A percentile compares a stretch with the other conserved stretches of the same genome.
These are phyloP conservation scores for Ypsolopha scabrella DNA, from an alignment of 2,888 invertebrate species.

Conservation along the genomic window DNA sequence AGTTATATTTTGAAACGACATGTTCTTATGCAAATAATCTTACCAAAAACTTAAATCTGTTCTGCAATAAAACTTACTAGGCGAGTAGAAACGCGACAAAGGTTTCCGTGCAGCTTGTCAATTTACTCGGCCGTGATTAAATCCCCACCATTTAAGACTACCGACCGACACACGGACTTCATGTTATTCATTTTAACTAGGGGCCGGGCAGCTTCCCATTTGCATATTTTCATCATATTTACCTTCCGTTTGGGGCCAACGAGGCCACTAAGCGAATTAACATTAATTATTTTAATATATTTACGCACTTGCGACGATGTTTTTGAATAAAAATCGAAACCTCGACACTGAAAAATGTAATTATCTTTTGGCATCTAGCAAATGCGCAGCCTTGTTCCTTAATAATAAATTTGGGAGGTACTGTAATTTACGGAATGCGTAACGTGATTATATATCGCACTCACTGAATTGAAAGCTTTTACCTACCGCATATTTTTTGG, in stretches of 20 bases:
- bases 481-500: too few relatives aligned
- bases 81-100: neutral
- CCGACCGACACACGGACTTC: conserved; percentile 9
- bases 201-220: conserved; percentile 23
- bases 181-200: conserved; percentile 44
- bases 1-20: neutral
- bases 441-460: too few relatives aligned
- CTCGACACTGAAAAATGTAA: conserved; percentile 8
- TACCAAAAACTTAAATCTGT: too few relatives aligned
- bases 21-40: too few relatives aligned
- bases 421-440: too few relatives aligned
- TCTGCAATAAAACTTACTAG: neutral
- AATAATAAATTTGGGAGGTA: too few relatives aligned
- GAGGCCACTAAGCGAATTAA: conserved; percentile 47
- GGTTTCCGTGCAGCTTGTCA: neutral
- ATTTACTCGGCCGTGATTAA: conserved; percentile 10
- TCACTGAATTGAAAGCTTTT: too few relatives aligned
- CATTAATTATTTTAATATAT: conserved; percentile 52
- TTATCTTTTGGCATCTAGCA: too few relatives aligned
- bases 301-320: conserved; percentile 19
- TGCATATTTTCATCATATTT: conserved; percentile 57
- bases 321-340: conserved; percentile 30
- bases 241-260: conserved; percentile 12
- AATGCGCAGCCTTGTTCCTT: too few relatives aligned
- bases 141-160: conserved; percentile 17